A percentile compares a stretch with the other conserved stretches of the same genome.
These are phyloP conservation scores for Euphydryas editha DNA, from an alignment of 2,888 invertebrate genomes.

Conservation along the genomic window DNA sequence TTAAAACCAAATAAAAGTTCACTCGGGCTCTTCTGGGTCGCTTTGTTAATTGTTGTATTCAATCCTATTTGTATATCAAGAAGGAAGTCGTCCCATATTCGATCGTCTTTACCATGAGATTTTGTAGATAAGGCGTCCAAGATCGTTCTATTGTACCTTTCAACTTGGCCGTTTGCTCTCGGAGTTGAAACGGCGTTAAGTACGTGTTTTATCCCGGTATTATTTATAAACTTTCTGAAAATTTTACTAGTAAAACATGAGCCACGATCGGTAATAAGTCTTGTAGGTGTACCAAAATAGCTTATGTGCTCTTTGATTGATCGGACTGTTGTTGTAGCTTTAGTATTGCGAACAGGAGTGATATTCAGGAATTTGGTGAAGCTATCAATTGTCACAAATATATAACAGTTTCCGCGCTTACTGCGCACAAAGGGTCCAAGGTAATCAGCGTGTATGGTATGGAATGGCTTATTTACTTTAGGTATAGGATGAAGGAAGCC, in stretches of 20 bases:
- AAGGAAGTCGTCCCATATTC: neutral
- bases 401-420: conserved; percentile 18
- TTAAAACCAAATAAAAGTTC: neutral
- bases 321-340: conserved; percentile 20
- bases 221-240: neutral
- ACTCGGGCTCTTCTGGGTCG: neutral
- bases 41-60: neutral
- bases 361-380: conserved; percentile 42
- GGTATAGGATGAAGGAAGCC: no score
- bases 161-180: no score
- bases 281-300: conserved; percentile 35
- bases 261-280: conserved; percentile 40
- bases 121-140: neutral
- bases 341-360: conserved; percentile 39
- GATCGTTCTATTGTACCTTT: neutral
- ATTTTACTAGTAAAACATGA: conserved; percentile 35
- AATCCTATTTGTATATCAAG: neutral
- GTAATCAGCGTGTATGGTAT: conserved; percentile 47
- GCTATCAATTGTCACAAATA: conserved; percentile 39
- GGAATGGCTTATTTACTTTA: conserved; percentile 41
- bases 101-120: neutral
- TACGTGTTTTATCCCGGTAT: conserved; percentile 36
- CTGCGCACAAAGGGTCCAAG: conserved; percentile 38
- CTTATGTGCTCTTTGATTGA: conserved; percentile 31
- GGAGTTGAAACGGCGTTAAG: conserved; percentile 11